phyloP scores from a whole-genome alignment of 2,113 vertebrate genomes.

The Paracanthobrama guichenoti region DNA sequence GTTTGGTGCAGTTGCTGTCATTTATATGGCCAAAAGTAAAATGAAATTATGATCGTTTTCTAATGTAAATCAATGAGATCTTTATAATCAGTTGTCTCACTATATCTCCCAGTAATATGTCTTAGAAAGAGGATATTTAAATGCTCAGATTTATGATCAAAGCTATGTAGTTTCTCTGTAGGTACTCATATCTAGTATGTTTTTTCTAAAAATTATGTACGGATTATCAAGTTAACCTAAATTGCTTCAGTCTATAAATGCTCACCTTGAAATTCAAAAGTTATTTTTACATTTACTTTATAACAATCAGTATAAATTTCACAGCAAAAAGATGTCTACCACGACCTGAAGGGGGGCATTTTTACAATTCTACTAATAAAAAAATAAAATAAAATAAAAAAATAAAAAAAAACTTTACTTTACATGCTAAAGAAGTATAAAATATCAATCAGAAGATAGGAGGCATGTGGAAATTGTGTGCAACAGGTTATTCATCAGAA shows the following conservation, averaged over 20 bases:
- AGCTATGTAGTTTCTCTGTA: background rate
- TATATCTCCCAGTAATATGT: background rate
- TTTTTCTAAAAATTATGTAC: background rate
- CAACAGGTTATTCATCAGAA: background rate
- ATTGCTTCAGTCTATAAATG: background rate
- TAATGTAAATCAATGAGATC: background rate
- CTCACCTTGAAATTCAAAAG: background rate
- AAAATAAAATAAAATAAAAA: too few relatives aligned
- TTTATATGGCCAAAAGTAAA: too few relatives aligned
- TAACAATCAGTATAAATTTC: background rate
- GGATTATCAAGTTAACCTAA: background rate
- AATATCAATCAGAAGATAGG: background rate
- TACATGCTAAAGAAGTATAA: background rate
- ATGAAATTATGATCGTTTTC: background rate
- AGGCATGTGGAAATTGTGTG: background rate
- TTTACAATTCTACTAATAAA: background rate
- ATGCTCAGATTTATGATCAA: background rate
- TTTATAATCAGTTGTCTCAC: background rate
- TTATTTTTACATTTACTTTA: background rate
- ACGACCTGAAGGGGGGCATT: too few relatives aligned
- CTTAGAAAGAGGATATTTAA: background rate
- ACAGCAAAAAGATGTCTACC: too few relatives aligned
- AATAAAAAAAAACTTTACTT: background rate
- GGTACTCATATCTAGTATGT: background rate
- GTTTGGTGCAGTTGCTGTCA: too few relatives aligned